These are phyloP conservation scores for Falco naumanni DNA, from an alignment of 2,797 vertebrate genomes.

Conservation along the genomic window DNA sequence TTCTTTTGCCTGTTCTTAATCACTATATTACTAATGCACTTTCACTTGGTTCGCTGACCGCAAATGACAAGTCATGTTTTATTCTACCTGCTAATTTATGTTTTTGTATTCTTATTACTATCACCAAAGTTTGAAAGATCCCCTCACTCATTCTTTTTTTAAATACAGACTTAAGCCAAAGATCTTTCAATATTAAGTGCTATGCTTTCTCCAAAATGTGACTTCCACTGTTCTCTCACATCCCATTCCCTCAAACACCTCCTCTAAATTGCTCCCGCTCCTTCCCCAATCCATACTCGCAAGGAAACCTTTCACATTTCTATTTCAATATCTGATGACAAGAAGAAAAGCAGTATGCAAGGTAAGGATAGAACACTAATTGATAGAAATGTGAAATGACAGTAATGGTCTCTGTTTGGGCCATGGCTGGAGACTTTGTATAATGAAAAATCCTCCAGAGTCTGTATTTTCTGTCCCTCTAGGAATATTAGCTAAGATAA, in stretches of 20 bases:
- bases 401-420: constrained; percentile 13
- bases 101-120: background rate
- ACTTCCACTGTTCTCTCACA: background rate
- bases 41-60: background rate
- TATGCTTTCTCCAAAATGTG: background rate
- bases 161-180: background rate
- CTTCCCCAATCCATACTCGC: background rate
- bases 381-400: constrained; percentile 16
- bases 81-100: background rate
- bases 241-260: background rate
- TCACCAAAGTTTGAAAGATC: background rate
- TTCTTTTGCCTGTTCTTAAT: background rate
- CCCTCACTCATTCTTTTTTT: background rate
- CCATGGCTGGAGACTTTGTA: background rate
- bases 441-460: background rate
- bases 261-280: constrained; percentile 15
- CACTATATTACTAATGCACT: background rate
- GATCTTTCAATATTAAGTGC: background rate
- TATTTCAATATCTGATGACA: constrained; percentile 20
- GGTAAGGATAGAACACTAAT: constrained; percentile 1
- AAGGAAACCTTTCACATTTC: constrained; percentile 26
- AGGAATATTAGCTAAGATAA: background rate
- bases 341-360: constrained; percentile 13
- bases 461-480: background rate
- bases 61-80: background rate